These are phyloP conservation scores for Karalla daura DNA, from an alignment of 2,797 vertebrate species.

Conservation along the genomic window DNA sequence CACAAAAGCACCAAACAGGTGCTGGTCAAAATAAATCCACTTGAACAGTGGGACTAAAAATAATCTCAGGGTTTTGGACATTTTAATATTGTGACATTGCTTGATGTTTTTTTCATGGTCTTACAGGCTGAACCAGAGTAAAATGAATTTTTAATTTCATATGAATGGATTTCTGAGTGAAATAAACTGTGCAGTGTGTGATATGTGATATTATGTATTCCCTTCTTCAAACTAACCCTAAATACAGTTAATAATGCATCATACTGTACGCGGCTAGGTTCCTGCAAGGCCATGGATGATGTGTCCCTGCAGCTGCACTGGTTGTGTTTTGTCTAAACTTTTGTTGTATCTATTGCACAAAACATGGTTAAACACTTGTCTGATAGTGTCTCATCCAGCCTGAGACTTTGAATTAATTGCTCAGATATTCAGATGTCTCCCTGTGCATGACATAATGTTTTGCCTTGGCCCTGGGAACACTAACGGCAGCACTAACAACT, in stretches of 20 bases:
- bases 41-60: constrained; percentile 1
- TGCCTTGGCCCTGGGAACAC: constrained; percentile 38
- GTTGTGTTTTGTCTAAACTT: neutral
- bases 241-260: neutral
- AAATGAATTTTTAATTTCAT: neutral
- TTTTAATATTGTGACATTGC: neutral
- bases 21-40: constrained; percentile 10
- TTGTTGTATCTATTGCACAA: neutral
- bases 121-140: neutral
- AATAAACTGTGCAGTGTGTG: neutral
- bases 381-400: constrained; percentile 13
- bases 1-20: constrained; percentile 18
- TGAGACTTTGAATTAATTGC: constrained; percentile 31
- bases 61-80: neutral
- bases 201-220: constrained; percentile 2
- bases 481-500: constrained; percentile 56
- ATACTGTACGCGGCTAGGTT: neutral
- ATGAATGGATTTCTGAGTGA: constrained; percentile 9
- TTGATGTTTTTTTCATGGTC: constrained; percentile 8
- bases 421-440: constrained; percentile 47
- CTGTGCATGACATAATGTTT: constrained; percentile 38
- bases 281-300: neutral
- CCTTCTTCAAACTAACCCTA: neutral
- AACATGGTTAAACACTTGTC: neutral
- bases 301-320: neutral